Conservation (phyloP, 2,797 vertebrate species). For the Mycteria americana region DNA sequence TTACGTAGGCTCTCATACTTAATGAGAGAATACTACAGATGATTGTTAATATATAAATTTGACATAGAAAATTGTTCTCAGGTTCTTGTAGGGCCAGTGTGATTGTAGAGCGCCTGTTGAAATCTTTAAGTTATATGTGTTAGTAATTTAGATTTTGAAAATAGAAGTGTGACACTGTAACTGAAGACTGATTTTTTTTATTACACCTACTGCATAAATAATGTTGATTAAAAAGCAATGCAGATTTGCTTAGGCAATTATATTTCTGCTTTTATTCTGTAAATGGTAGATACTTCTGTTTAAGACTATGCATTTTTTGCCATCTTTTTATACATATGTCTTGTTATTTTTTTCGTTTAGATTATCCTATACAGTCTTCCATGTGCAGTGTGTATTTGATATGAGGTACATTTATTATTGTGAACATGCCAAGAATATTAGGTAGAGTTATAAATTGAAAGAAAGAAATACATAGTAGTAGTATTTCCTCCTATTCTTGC, state of each 20-base stretch:
- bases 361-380: not conserved
- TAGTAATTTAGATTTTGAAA: not conserved
- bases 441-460: not conserved
- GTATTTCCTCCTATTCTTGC: slow-evolving; percentile 10
- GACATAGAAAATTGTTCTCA: not conserved
- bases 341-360: not conserved
- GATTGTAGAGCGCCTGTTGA: not conserved
- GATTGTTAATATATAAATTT: not conserved
- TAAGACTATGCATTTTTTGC: not conserved
- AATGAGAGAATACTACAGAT: not conserved
- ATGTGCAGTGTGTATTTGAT: not conserved
- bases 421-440: not conserved
- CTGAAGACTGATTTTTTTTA: not conserved
- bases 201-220: not conserved
- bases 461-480: not conserved
- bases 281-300: not conserved
- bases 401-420: not conserved
- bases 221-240: not conserved
- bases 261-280: not conserved
- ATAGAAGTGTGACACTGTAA: not conserved
- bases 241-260: not conserved
- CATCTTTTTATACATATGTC: not conserved
- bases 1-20: not conserved
- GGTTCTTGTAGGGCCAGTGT: not conserved
- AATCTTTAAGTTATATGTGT: not conserved